Evolutionary conservation across 2,888 invertebrate species (phyloP).

Genomic region (Drosophila buzzatii): DNA sequence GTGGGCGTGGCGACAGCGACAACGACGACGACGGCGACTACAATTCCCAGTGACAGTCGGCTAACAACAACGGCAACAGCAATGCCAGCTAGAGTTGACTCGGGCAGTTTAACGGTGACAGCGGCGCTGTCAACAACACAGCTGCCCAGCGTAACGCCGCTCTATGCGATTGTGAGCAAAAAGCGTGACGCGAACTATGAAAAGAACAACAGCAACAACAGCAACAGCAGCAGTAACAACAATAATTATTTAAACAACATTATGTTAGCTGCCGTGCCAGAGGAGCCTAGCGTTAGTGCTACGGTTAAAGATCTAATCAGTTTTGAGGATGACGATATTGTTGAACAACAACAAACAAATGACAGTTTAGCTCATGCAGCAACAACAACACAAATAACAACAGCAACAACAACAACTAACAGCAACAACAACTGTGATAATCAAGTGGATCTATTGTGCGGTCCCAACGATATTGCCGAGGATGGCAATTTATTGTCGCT

Average conservation of each 20-base stretch:
- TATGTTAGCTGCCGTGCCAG: constrained; percentile 58
- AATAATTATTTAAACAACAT: constrained; percentile 17
- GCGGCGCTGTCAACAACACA: constrained; percentile 75
- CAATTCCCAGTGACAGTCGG: constrained; percentile 20
- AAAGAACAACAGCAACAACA: constrained; percentile 26
- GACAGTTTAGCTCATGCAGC: constrained; percentile 35
- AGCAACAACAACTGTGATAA: constrained; percentile 47
- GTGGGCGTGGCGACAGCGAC: constrained; percentile 38
- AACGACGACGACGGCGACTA: constrained; percentile 5
- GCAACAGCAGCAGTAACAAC: constrained; percentile 18
- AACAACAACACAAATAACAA: constrained; percentile 7
- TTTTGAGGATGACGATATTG: constrained; percentile 79
- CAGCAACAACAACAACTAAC: constrained; percentile 2
- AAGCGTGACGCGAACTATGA: constrained; percentile 61
- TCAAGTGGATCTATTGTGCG: constrained; percentile 72
- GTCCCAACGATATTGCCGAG: constrained; percentile 63
- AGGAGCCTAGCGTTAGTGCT: constrained; percentile 40
- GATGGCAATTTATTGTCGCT: constrained; percentile 43
- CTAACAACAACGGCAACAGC: constrained; percentile 17
- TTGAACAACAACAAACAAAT: constrained; percentile 18
- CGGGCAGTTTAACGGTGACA: constrained; percentile 71
- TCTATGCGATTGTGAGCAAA: constrained; percentile 83
- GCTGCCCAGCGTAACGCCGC: constrained; percentile 53
- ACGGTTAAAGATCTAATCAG: constrained; percentile 82
- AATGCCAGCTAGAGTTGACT: constrained; percentile 25